Percentiles rank a stretch among this genome's conserved stretches.
phyloP scores from a whole-genome alignment of 2,888 invertebrate genomes.

The Drosophila aldrichi region DNA sequence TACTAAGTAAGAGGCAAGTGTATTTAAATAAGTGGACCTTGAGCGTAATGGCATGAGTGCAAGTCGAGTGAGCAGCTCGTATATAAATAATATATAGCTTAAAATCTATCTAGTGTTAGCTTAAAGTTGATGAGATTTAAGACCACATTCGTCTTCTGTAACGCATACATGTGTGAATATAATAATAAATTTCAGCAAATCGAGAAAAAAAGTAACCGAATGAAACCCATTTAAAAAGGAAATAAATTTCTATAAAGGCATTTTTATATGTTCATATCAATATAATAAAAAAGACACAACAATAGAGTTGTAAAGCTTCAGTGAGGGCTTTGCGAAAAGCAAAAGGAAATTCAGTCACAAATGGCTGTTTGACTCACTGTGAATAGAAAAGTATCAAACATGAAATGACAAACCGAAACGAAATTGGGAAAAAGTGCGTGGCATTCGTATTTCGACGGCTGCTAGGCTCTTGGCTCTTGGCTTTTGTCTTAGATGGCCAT shows the following conservation, averaged over 20 bases:
- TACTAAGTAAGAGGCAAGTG: conserved; percentile 1
- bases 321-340: background rate
- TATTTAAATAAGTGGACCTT: background rate
- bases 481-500: conserved; percentile 63
- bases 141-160: background rate
- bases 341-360: conserved; percentile 29
- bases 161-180: background rate
- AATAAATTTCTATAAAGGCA: background rate
- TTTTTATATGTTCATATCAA: background rate
- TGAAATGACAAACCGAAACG: conserved; percentile 43
- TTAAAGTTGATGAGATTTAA: background rate
- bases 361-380: conserved; percentile 53
- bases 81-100: background rate
- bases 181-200: background rate
- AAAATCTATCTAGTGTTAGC: background rate
- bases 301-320: conserved; percentile 1
- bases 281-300: background rate
- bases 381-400: conserved; percentile 37
- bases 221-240: background rate
- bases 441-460: conserved; percentile 23
- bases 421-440: conserved; percentile 51
- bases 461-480: conserved; percentile 30
- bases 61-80: background rate
- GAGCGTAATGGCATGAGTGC: background rate
- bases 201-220: background rate